Conservation (phyloP, 2,113 vertebrate species). For the Recurvirostra avosetta region DNA sequence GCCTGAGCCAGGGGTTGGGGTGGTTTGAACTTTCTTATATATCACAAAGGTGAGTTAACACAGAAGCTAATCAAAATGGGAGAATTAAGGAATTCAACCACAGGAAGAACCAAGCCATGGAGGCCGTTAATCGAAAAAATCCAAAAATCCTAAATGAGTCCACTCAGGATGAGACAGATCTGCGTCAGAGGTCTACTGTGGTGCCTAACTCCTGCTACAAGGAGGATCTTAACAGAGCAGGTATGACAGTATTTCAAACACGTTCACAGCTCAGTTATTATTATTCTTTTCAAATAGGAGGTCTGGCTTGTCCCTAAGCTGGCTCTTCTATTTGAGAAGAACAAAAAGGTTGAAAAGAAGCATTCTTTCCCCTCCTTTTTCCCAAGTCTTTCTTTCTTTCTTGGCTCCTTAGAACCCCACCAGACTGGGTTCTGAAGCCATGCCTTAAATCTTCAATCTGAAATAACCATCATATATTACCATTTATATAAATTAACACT, state of each 20-base stretch:
- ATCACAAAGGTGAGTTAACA: not conserved
- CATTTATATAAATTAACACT: not conserved
- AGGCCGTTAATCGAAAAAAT: not conserved
- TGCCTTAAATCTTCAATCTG: not conserved
- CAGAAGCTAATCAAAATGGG: not conserved
- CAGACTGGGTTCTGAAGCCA: not conserved
- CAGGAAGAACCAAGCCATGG: not conserved
- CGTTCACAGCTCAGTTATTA: not conserved
- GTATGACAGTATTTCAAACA: not conserved
- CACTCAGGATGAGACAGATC: not conserved
- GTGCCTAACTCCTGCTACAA: not conserved
- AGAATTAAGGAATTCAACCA: not conserved
- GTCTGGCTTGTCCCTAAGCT: not conserved
- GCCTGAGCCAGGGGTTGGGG: not conserved
- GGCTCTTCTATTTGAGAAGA: not conserved
- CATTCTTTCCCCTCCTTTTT: not conserved
- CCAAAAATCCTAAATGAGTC: not conserved
- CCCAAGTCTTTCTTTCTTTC: not conserved
- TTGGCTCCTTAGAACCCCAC: not conserved
- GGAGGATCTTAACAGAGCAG: not conserved
- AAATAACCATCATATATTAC: not conserved
- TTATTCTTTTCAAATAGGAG: not conserved
- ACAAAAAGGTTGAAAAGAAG: not conserved
- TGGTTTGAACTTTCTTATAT: not conserved
- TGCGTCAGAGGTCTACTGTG: accelerated